Evolutionary conservation across 2,113 vertebrate species (phyloP).

Genomic region (Aphyosemion australe): DNA sequence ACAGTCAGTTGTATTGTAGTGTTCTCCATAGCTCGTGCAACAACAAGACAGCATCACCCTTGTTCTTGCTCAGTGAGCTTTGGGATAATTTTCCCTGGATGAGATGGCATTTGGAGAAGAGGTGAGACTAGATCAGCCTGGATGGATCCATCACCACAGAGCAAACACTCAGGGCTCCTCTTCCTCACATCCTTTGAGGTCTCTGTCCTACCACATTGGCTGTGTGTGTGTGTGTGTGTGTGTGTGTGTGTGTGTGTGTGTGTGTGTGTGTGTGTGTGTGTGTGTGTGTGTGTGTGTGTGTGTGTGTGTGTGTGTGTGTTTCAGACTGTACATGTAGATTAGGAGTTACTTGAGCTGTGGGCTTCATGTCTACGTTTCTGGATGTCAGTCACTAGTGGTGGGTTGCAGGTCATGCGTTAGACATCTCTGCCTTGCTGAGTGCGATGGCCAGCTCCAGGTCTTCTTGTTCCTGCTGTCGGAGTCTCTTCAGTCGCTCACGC

Average conservation of each 20-base stretch:
- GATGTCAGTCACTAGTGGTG: conserved; percentile 22
- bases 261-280: conserved; percentile 5
- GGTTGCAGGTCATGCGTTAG: conserved; percentile 80
- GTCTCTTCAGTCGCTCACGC: conserved; percentile 90
- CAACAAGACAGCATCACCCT: too few relatives aligned
- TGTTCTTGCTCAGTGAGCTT: too few relatives aligned
- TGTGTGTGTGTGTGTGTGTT: conserved; percentile 20
- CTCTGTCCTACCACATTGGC: conserved; percentile 3
- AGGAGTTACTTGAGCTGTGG: conserved; percentile 29
- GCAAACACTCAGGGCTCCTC: conserved; percentile 8
- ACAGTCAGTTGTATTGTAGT: too few relatives aligned
- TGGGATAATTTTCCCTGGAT: background rate
- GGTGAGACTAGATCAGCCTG: background rate
- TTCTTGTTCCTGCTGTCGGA: conserved; percentile 95
- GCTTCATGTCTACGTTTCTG: conserved; percentile 24
- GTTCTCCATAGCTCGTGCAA: too few relatives aligned
- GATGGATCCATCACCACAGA: conserved; percentile 23
- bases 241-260: conserved; percentile 13
- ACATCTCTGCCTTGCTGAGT: conserved; percentile 98
- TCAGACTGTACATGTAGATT: background rate
- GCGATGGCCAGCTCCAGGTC: conserved; percentile 97
- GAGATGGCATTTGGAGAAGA: conserved; percentile 11
- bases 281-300: background rate
- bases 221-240: conserved; percentile 2
- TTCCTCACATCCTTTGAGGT: background rate